A percentile compares a stretch with the other conserved stretches of the same genome.
Conservation (phyloP, 2,113 vertebrate genomes). For the Oryzias javanicus region DNA sequence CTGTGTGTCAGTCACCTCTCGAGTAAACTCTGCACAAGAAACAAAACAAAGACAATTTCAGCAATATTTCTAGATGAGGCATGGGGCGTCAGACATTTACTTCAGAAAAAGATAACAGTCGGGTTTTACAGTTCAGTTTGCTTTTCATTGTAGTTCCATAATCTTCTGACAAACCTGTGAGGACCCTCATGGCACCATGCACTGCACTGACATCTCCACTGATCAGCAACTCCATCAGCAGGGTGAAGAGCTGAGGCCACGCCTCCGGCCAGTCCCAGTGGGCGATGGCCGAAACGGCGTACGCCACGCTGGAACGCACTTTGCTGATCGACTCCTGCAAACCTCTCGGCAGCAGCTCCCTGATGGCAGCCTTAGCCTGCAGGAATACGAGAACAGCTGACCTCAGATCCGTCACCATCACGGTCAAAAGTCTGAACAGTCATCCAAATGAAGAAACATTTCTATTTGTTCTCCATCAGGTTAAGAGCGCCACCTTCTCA, state of each 20-base stretch:
- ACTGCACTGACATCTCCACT: conserved; percentile 93
- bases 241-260: conserved; percentile 94
- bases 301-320: conserved; percentile 96
- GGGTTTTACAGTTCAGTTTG: too few relatives aligned
- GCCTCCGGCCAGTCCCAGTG: conserved; percentile 99
- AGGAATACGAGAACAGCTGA: not conserved
- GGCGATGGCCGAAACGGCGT: conserved; percentile 95
- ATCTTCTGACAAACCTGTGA: conserved; percentile 82
- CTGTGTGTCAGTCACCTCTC: conserved; percentile 97
- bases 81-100: too few relatives aligned
- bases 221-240: conserved; percentile 98
- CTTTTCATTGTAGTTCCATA: not conserved
- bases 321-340: conserved; percentile 96
- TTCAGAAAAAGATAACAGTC: too few relatives aligned
- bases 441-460: too few relatives aligned
- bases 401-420: too few relatives aligned
- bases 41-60: too few relatives aligned
- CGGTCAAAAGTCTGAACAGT: too few relatives aligned
- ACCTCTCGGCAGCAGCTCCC: conserved; percentile 90
- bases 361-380: conserved; percentile 93
- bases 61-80: too few relatives aligned
- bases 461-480: too few relatives aligned
- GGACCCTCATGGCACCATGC: conserved; percentile 97
- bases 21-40: conserved; percentile 85
- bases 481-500: too few relatives aligned